Evolutionary conservation across 2,113 vertebrate genomes (phyloP).

Genomic region (Sorex araneus): DNA sequence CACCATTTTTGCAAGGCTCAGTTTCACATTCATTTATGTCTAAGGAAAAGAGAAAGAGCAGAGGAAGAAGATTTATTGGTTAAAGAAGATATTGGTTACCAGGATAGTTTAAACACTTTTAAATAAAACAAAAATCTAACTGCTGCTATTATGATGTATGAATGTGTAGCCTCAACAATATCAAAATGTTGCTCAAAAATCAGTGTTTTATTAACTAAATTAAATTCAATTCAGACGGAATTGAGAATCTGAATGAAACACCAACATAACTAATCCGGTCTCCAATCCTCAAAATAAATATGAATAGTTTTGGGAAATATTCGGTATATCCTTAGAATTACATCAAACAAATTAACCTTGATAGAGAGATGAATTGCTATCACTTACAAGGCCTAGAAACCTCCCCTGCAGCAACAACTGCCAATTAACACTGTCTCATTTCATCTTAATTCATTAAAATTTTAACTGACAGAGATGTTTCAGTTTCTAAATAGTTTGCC

Average conservation of each 20-base stretch:
- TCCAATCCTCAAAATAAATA: slow-evolving; percentile 30
- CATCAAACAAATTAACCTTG: slow-evolving; percentile 66
- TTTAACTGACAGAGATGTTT: slow-evolving; percentile 85
- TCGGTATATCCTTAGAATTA: neutral
- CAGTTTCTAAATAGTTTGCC: slow-evolving; percentile 84
- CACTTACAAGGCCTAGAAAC: slow-evolving; percentile 70
- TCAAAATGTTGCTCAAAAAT: neutral
- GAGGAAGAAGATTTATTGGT: slow-evolving; percentile 42
- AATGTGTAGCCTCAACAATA: neutral
- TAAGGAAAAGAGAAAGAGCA: slow-evolving; percentile 83
- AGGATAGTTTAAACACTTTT: neutral
- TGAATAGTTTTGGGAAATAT: slow-evolving; percentile 49
- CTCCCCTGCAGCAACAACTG: slow-evolving; percentile 79
- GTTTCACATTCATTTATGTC: slow-evolving; percentile 98
- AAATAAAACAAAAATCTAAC: neutral
- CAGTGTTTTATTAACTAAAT: slow-evolving; percentile 1
- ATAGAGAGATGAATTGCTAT: slow-evolving; percentile 50
- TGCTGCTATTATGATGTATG: neutral
- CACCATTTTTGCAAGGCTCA: slow-evolving; percentile 97
- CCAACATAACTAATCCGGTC: neutral
- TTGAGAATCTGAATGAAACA: slow-evolving; percentile 8
- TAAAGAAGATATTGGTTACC: neutral
- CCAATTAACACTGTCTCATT: slow-evolving; percentile 81
- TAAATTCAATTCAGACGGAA: slow-evolving; percentile 16
- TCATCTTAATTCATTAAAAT: slow-evolving; percentile 87